phyloP scores from a whole-genome alignment of 1,140 invertebrate species.

The Cyrtorhinus lividipennis region DNA sequence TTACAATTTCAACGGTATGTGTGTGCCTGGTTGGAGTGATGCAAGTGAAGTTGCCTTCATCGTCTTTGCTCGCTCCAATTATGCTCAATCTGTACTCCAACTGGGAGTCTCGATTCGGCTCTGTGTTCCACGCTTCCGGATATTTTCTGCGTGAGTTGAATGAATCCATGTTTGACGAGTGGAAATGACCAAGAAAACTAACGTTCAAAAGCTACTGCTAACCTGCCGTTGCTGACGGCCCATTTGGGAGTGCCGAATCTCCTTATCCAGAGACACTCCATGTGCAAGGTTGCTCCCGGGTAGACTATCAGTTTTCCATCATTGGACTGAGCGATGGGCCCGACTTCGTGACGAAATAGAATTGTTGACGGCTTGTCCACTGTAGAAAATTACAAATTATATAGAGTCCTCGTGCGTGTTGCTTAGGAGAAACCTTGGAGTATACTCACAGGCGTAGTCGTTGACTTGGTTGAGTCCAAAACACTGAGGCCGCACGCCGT shows the following conservation, averaged over 20 bases:
- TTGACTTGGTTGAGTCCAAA: constrained; percentile 69
- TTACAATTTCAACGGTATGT: constrained; percentile 62
- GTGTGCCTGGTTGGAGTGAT: constrained; percentile 62
- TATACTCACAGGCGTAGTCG: constrained; percentile 61
- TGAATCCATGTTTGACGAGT: constrained; percentile 1
- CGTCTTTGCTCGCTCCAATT: constrained; percentile 56
- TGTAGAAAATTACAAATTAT: constrained; percentile 26
- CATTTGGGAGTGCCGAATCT: constrained; percentile 70
- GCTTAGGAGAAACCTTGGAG: not conserved
- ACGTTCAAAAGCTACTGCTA: too few relatives aligned
- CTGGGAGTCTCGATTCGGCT: constrained; percentile 57
- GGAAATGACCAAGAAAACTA: not conserved
- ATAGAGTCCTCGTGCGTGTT: not conserved
- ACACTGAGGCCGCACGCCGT: constrained; percentile 58
- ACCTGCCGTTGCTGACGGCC: constrained; percentile 60
- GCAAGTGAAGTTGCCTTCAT: constrained; percentile 66
- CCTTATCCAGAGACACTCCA: constrained; percentile 75
- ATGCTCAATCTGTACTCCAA: constrained; percentile 71
- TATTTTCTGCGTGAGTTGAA: constrained; percentile 48
- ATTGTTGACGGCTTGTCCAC: constrained; percentile 77
- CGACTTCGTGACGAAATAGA: constrained; percentile 59
- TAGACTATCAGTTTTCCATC: constrained; percentile 71
- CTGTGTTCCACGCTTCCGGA: constrained; percentile 66
- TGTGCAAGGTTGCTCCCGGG: constrained; percentile 66
- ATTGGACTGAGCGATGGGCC: constrained; percentile 72